Evolutionary conservation across 2,888 invertebrate species (phyloP).

Genomic region (Phlogophora meticulosa): DNA sequence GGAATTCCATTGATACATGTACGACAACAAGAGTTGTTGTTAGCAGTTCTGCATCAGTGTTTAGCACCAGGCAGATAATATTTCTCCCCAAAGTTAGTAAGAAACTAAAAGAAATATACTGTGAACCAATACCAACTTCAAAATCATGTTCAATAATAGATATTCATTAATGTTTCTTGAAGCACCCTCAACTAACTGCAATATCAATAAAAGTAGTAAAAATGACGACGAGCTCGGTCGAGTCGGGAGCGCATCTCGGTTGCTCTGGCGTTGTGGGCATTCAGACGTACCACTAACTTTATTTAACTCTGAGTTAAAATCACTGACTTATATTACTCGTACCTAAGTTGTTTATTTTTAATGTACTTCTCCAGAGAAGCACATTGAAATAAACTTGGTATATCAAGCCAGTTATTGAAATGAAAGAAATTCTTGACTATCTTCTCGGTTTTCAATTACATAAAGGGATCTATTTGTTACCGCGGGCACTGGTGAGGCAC

Average conservation of each 20-base stretch:
- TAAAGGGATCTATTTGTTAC: no score
- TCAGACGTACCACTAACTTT: slow-evolving; percentile 5
- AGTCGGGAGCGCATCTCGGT: neutral
- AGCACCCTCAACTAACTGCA: neutral
- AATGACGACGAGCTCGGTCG: neutral
- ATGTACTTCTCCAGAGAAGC: neutral
- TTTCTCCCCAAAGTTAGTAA: neutral
- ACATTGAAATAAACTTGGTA: neutral
- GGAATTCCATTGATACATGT: no score
- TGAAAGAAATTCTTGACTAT: neutral
- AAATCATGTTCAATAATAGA: neutral
- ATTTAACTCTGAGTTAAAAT: neutral
- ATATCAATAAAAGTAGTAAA: neutral
- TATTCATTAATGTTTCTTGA: slow-evolving; percentile 3
- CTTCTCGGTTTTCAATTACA: neutral
- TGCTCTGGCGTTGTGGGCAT: neutral
- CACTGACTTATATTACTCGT: neutral
- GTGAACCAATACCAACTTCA: neutral
- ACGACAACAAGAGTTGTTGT: no score
- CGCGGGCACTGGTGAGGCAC: no score
- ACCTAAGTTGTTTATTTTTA: slow-evolving; percentile 11
- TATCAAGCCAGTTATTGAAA: neutral
- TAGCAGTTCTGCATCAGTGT: no score
- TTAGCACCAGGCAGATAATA: neutral
- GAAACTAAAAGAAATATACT: neutral